A percentile compares a stretch with the other conserved stretches of the same genome.
phyloP scores from a whole-genome alignment of 1,140 invertebrate genomes.

The Riptortus pedestris region DNA sequence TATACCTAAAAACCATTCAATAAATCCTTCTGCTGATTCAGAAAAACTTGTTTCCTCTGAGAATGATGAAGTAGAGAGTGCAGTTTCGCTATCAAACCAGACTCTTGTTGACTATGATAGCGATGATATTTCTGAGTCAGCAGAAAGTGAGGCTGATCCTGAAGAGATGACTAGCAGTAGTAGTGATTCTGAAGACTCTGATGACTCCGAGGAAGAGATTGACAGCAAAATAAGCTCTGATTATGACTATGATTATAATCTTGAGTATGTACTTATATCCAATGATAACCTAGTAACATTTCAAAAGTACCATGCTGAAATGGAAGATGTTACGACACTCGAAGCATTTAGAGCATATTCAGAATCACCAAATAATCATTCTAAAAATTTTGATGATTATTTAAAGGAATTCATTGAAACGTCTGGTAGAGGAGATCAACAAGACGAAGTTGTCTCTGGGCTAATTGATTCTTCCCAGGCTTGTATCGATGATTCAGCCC shows the following conservation, averaged over 20 bases:
- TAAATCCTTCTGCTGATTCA: no score
- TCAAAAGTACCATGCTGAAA: constrained; percentile 7
- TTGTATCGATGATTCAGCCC: no score
- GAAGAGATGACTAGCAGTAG: neutral
- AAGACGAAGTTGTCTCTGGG: neutral
- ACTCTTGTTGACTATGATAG: no score
- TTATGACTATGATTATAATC: neutral
- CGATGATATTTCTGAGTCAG: no score
- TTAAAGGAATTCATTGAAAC: neutral
- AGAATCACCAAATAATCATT: neutral
- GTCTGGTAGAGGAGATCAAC: neutral
- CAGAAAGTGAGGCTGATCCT: neutral
- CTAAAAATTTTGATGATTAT: constrained; percentile 7
- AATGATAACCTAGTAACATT: neutral
- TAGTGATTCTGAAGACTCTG: neutral
- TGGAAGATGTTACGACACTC: neutral
- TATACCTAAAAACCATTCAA: no score
- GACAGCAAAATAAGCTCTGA: no score
- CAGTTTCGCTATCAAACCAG: no score
- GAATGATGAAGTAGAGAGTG: no score
- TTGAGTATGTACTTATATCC: neutral
- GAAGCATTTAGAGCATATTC: neutral
- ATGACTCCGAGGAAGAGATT: neutral
- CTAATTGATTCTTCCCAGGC: no score
- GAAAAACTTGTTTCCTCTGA: no score